Evolutionary conservation across 2,888 invertebrate species (phyloP), one percentile per base, ranked within the genome.

Genomic region (Microchrysa polita): DNA sequence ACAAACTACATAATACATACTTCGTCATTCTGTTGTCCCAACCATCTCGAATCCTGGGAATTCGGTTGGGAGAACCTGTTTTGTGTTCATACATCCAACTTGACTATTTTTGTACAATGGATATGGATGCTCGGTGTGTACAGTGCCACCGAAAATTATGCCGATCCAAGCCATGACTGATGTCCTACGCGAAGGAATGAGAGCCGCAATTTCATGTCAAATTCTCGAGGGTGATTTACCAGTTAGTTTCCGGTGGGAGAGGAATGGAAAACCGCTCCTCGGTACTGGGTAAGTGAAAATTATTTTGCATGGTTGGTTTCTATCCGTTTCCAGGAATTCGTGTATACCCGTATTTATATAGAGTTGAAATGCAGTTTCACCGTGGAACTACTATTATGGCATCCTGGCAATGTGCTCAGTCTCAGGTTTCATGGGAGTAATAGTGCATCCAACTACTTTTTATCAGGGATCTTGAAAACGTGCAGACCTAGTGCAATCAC

Each of bases 161-260:
- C 93, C 93, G 52, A 93, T 94, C 81, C 92, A 91, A 81, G 90
- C 93, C 53, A 90, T 93, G 88, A 93, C 93, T 75, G 91, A 92
- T 83, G 88, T 94, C 82, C 86, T 93, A 76, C 87, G 92, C 55
- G 94, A 94, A 86, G 94, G 94, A 74, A 93, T 95, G 90, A 88
- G 95, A 79, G 94, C 94, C 42, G 94, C 94, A 75, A 94, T 96
- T 82, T 92, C 94, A 78, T 96, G 95, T 84, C 93, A 94, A 86
- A 93, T 95, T 82, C 89, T 95, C 82, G 94, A 95, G 86, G 96
- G 97, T 22, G 96, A 97, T 86, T 89, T 95, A 79, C 97, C 97
- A 63, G 92, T 97, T 79, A 92, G 92, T 78, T 94, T 97, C 86
- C 90, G 92, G 72, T 97, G 96, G 96, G 93, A 94, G 81, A 92